These are phyloP conservation scores for Rhodophaea formosa DNA, from an alignment of 2,888 invertebrate genomes.

Conservation along the genomic window DNA sequence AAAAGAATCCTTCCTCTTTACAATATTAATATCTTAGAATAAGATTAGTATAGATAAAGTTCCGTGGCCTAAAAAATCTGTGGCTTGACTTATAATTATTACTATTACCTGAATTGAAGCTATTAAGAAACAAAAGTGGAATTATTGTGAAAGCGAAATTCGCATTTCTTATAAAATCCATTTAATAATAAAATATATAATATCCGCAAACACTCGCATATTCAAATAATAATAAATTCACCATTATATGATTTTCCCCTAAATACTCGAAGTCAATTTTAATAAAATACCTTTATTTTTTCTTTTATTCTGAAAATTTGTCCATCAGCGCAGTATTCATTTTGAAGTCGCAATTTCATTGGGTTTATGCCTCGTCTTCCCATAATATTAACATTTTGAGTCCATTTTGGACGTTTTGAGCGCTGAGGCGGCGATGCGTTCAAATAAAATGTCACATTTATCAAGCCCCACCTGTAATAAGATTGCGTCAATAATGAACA, in stretches of 20 bases:
- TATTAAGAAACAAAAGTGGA: too few species aligned
- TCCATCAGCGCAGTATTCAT: neutral
- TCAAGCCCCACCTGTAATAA: neutral
- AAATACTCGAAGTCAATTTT: neutral
- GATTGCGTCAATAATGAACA: neutral
- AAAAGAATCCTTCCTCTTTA: too few species aligned
- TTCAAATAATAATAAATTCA: neutral
- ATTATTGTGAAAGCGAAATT: neutral
- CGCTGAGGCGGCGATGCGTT: neutral
- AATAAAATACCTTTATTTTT: neutral
- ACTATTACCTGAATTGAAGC: too few species aligned
- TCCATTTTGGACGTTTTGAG: neutral
- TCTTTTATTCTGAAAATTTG: constrained; percentile 5
- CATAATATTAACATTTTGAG: neutral
- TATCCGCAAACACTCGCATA: neutral
- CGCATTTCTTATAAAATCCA: neutral
- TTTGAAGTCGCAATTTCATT: neutral
- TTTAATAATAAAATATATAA: neutral
- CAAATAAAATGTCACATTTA: neutral
- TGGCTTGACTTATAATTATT: too few species aligned
- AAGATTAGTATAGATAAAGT: too few species aligned
- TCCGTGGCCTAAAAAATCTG: too few species aligned
- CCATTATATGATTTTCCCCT: neutral
- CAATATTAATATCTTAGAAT: too few species aligned
- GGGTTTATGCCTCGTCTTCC: neutral